A percentile compares a stretch with the other conserved stretches of the same genome.
These are phyloP conservation scores for Hippocampus mohnikei DNA, from an alignment of 2,113 vertebrate species.

Conservation along the genomic window DNA sequence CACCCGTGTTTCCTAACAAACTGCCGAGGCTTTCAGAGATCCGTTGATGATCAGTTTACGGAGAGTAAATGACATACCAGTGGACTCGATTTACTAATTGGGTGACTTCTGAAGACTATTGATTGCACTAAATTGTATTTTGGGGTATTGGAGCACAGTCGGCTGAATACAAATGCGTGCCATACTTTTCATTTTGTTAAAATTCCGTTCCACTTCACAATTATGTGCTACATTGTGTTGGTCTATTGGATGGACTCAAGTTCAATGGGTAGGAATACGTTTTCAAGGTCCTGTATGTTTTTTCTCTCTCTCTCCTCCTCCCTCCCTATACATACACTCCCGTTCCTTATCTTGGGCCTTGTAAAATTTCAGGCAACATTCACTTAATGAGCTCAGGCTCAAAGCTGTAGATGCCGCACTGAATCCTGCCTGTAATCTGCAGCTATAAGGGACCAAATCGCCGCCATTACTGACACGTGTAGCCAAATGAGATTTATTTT, in stretches of 20 bases:
- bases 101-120: not conserved
- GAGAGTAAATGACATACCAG: not conserved
- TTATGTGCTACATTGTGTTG: no score
- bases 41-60: not conserved
- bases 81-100: not conserved
- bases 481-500: slow-evolving; percentile 26
- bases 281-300: no score
- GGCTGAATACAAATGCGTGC: not conserved
- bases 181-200: not conserved
- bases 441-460: slow-evolving; percentile 15
- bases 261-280: no score
- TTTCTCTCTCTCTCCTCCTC: no score
- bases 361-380: slow-evolving; percentile 1
- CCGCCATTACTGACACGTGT: slow-evolving; percentile 19
- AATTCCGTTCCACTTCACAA: no score
- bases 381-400: slow-evolving; percentile 2
- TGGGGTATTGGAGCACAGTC: no score
- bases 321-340: no score
- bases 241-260: no score
- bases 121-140: not conserved
- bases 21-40: not conserved
- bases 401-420: slow-evolving; percentile 9
- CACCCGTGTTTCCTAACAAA: no score
- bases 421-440: slow-evolving; percentile 16
- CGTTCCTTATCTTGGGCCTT: not conserved